These are phyloP conservation scores for Dynastes tityus DNA, from an alignment of 2,888 invertebrate species.

Conservation along the genomic window DNA sequence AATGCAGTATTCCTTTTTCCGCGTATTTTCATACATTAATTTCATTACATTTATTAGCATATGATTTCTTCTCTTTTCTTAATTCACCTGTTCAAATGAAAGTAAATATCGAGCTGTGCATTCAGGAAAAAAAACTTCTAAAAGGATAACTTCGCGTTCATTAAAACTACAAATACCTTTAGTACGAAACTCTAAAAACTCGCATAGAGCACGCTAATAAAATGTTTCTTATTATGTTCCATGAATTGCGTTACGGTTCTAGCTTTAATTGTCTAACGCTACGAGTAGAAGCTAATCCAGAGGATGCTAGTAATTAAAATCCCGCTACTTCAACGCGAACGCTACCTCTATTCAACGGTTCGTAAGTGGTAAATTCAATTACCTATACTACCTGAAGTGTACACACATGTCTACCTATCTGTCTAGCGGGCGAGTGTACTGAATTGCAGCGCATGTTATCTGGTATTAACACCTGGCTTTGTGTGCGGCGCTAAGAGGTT, in stretches of 20 bases:
- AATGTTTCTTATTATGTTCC: background rate
- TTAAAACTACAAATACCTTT: background rate
- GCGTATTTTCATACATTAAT: too few species aligned
- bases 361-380: conserved; percentile 32
- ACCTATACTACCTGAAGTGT: conserved; percentile 22
- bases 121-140: too few species aligned
- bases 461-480: conserved; percentile 40
- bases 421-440: background rate
- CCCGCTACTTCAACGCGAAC: conserved; percentile 27
- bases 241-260: background rate
- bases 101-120: too few species aligned
- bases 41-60: too few species aligned
- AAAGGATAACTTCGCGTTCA: background rate
- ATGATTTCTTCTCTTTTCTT: too few species aligned
- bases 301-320: conserved; percentile 27
- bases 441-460: conserved; percentile 32
- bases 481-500: conserved; percentile 20
- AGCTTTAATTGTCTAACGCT: conserved; percentile 16
- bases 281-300: conserved; percentile 17
- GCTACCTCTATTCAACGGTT: conserved; percentile 24
- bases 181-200: too few species aligned
- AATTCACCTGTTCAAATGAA: too few species aligned
- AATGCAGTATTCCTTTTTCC: too few species aligned
- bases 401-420: conserved; percentile 15
- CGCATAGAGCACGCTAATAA: background rate